Evolutionary conservation across 2,888 invertebrate species (phyloP), one percentile per base, ranked within the genome.

Genomic region (Thecocarcelia acutangulata): DNA sequence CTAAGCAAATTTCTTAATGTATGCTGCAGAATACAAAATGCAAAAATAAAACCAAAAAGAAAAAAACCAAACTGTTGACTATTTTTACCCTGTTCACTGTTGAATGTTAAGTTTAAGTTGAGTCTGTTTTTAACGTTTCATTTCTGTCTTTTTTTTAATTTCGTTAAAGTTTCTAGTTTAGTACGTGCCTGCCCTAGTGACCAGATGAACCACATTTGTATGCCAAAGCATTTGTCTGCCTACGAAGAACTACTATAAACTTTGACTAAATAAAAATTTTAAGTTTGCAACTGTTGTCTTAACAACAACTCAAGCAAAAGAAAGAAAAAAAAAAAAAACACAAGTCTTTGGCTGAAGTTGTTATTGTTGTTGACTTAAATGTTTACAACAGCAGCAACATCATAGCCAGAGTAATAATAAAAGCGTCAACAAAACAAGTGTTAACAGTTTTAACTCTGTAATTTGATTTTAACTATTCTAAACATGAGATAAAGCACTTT

Each of bases 131-230:
- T 44, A 46, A 54, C 21, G 40, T 77, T 70, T 52, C 61, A 56
- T 63, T 70, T 37, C 48, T 72, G 24, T 64, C 37, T 61, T 52
- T 59, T 50, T n/a, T 46, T 37, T 50, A 59, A 40, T 79, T 44
- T 28, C 44, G 52, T 40, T 61, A 61, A 66, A 79, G 24, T 77
- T 82, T 78, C 82, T 82, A 75, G 82, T 81, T 77, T 81, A 81
- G 81, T 82, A 82, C 82, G 82, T 82, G 82, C 82, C 82, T 85
- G 84, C 79, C 84, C 85, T 82, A 85, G 84, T 85, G 85, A 85
- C 85, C 85, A 85, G 83, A 83, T 85, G 85, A 85, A 85, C 85
- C 84, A 85, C 75, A 84, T 84, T 84, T 80, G 75, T 80, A 82
- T 82, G 78, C 82, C 78, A 82, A 77, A 82, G 64, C 78, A 82